These are phyloP conservation scores for Corythornis vintsioides DNA, from an alignment of 2,113 vertebrate species.

Conservation along the genomic window DNA sequence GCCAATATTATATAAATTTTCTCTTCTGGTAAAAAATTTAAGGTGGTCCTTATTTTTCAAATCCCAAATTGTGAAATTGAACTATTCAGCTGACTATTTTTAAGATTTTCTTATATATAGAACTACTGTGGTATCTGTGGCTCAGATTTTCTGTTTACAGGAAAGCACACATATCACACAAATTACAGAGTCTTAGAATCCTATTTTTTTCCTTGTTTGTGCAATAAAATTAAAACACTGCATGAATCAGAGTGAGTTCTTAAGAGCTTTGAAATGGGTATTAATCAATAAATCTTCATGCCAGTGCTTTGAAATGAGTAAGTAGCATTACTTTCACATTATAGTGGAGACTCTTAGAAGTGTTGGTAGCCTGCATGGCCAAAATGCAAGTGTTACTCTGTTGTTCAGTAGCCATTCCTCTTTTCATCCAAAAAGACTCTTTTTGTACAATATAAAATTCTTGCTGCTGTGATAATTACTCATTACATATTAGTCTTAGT, in stretches of 20 bases:
- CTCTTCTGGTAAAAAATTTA: constrained; percentile 30
- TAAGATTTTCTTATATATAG: neutral
- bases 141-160: neutral
- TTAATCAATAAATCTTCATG: neutral
- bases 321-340: neutral
- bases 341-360: neutral
- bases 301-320: neutral
- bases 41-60: constrained; percentile 11
- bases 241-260: neutral
- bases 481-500: neutral
- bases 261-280: neutral
- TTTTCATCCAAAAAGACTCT: neutral
- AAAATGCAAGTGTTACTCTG: neutral
- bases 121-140: neutral
- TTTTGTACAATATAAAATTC: neutral
- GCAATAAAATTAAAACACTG: neutral
- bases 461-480: neutral
- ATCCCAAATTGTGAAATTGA: neutral
- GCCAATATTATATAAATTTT: neutral
- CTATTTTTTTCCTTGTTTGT: neutral
- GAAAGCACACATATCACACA: neutral
- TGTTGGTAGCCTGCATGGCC: neutral
- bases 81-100: neutral
- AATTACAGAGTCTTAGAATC: neutral
- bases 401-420: neutral